Evolutionary conservation across 2,113 vertebrate species (phyloP).

Genomic region (Gymnobelideus leadbeateri): DNA sequence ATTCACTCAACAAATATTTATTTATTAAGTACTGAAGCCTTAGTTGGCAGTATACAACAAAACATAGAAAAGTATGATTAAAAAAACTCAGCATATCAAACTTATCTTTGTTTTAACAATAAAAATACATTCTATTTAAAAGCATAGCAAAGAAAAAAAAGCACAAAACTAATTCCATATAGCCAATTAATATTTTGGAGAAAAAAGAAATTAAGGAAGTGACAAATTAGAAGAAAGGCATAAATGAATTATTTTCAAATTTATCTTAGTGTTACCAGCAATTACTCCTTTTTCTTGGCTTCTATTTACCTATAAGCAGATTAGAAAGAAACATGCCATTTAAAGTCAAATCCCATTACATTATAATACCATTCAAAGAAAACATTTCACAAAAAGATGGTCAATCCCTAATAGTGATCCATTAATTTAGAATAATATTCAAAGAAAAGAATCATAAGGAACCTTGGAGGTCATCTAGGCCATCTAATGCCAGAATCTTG

Average conservation of each 20-base stretch:
- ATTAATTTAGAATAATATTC: slow-evolving; percentile 41
- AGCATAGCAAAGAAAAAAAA: slow-evolving; percentile 8
- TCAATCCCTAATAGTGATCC: slow-evolving; percentile 31
- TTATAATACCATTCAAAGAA: slow-evolving; percentile 61
- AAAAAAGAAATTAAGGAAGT: slow-evolving; percentile 24
- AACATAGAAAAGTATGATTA: slow-evolving; percentile 52
- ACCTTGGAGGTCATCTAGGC: neutral
- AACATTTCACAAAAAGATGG: slow-evolving; percentile 55
- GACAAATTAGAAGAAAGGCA: slow-evolving; percentile 50
- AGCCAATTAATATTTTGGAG: slow-evolving; percentile 10
- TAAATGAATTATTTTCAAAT: slow-evolving; percentile 48
- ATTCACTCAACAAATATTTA: slow-evolving; percentile 57
- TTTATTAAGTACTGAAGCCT: neutral
- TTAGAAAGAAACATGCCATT: slow-evolving; percentile 33
- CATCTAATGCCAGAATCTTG: neutral
- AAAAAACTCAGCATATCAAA: slow-evolving; percentile 23
- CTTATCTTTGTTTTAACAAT: slow-evolving; percentile 26
- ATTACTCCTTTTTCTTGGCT: slow-evolving; percentile 22
- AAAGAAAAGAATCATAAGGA: neutral
- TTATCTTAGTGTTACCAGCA: slow-evolving; percentile 30
- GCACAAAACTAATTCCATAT: slow-evolving; percentile 33
- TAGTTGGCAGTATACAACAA: slow-evolving; percentile 46
- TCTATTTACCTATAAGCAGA: slow-evolving; percentile 40
- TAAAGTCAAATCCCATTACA: slow-evolving; percentile 51
- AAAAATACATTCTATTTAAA: slow-evolving; percentile 28